Conservation (phyloP, 2,797 vertebrate genomes). For the Melanotaenia parkinsoni region DNA sequence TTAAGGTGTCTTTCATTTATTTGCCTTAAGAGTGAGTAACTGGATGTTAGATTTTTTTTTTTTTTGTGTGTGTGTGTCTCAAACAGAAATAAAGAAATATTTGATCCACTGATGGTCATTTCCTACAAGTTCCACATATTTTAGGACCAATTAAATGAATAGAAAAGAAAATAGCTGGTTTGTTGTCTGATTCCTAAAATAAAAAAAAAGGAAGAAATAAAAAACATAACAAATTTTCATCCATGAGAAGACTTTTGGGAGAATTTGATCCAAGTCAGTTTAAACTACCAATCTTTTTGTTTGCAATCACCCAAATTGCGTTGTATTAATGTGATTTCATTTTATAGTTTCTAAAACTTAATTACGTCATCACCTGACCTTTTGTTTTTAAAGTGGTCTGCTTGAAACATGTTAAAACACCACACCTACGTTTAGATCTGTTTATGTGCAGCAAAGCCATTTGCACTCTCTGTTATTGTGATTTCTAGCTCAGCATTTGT, state of each 20-base stretch:
- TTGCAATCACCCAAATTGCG: not conserved
- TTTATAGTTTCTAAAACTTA: constrained; percentile 31
- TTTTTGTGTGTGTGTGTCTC: not conserved
- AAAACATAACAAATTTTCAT: not conserved
- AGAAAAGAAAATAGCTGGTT: not conserved
- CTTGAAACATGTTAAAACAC: constrained; percentile 29
- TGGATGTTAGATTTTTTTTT: not conserved
- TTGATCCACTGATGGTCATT: not conserved
- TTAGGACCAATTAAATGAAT: not conserved
- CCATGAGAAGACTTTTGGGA: not conserved
- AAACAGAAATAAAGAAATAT: not conserved
- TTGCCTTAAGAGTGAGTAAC: not conserved
- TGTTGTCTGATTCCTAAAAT: not conserved
- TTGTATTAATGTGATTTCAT: not conserved
- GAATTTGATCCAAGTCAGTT: not conserved
- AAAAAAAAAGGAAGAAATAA: too few species aligned
- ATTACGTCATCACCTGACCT: constrained; percentile 3
- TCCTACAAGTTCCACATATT: not conserved
- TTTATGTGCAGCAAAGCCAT: constrained; percentile 17
- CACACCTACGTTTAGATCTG: constrained; percentile 33
- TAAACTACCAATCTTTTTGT: constrained; percentile 1
- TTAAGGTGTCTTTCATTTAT: not conserved
- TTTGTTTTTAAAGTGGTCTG: constrained; percentile 23
- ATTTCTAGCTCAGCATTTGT: constrained; percentile 19
- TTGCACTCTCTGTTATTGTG: constrained; percentile 22